Conservation (phyloP, 2,797 vertebrate genomes). For the Heteromormyrus szaboi region DNA sequence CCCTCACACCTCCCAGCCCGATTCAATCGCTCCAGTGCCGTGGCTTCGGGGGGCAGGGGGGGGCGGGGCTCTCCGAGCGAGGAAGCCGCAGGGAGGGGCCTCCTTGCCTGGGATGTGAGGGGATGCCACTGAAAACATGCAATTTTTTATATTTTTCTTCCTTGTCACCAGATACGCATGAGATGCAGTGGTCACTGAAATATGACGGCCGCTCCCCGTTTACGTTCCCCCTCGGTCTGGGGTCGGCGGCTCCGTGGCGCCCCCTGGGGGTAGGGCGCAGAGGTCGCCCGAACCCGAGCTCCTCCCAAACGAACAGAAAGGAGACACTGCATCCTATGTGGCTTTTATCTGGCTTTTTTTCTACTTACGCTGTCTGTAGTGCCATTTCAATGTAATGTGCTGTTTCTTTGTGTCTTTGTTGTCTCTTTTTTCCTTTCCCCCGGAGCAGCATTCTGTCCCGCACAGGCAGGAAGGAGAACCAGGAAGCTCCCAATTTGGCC, state of each 20-base stretch:
- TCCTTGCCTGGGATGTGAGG: conserved; percentile 83
- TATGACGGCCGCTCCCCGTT: conserved; percentile 49
- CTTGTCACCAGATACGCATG: conserved; percentile 99
- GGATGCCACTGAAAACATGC: conserved; percentile 99
- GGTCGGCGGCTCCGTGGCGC: conserved; percentile 44
- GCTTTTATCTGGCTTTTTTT: conserved; percentile 98
- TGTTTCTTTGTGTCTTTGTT: conserved; percentile 99
- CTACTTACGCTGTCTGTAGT: conserved; percentile 99
- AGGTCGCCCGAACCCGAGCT: conserved; percentile 55
- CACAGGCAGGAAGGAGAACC: conserved; percentile 99
- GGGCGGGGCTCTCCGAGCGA: conserved; percentile 47
- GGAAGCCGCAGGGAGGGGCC: conserved; percentile 44
- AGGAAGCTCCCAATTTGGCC: conserved; percentile 99
- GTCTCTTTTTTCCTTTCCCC: conserved; percentile 99
- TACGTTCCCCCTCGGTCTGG: conserved; percentile 49
- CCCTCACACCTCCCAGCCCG: conserved; percentile 92
- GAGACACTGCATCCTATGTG: conserved; percentile 99
- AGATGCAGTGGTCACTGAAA: conserved; percentile 95
- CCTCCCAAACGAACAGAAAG: conserved; percentile 33
- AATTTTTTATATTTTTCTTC: conserved; percentile 99
- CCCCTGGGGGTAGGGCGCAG: conserved; percentile 44
- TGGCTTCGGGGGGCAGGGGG: conserved; percentile 15
- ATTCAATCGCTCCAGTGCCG: conserved; percentile 59
- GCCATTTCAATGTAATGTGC: conserved; percentile 99
- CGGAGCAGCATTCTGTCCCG: conserved; percentile 99